Evolutionary conservation across 2,113 vertebrate species (phyloP), one percentile per base, ranked within the genome.

Genomic region (Brachyistius frenatus): DNA sequence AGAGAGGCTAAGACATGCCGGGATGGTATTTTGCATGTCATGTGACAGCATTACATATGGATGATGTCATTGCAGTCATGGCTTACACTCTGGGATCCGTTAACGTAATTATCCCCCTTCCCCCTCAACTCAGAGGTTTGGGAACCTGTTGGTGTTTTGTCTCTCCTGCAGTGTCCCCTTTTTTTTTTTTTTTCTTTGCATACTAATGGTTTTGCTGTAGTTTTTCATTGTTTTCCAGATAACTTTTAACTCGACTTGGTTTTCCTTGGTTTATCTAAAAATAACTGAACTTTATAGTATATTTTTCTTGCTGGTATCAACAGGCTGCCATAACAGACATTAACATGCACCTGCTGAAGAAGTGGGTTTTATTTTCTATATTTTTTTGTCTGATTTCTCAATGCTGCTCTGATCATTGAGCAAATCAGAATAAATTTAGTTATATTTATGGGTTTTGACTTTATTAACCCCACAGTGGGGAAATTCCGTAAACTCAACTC

Each of bases 21-120:
- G 1, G 49, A 23, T 53, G 47, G 36, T 53, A 8, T 53, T 71
- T 76, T 81, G 46, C 49, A 31, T 73, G 68, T 73, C 79, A 82
- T 35, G 35, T 77, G 77, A 81, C 46, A 55, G 44, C 69, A 68
- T 57, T 39, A 53, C 56, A 41, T 52, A 47, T 78, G 53, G 44
- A 23, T 79, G 76, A 85, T 83, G 80, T 81, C 82, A 87, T 44
- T 15, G 55, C 58, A 50, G 67, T 63, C 23, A 73, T 55, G 8
- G 57, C 41, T 47, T 49, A 49, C 57, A 37, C 10, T 37, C 41
- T 44, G 41, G 10, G 10, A 44, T 44, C 41, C 8, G 6, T 11
- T 44, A 13, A 44, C 10, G 10, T 44, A n/a, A 23, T 23, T 23
- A 23, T 23, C 23, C 23, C 23, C 23, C 23, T 23, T 69, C 58